Evolutionary conservation across 2,113 vertebrate species (phyloP), one percentile per base, ranked within the genome.

Genomic region (Caloenas nicobarica): DNA sequence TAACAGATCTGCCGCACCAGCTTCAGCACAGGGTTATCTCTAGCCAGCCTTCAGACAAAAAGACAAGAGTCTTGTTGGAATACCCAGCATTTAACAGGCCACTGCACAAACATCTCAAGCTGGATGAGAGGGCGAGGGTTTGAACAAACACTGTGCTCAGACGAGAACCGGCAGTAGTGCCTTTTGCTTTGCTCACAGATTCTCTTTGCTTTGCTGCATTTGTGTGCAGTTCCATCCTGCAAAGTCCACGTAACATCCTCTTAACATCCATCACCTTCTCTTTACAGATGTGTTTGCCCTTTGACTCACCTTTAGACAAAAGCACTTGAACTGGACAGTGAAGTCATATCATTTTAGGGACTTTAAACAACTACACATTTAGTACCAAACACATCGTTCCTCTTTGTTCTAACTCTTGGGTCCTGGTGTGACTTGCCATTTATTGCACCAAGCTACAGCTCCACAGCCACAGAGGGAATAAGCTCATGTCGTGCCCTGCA

Each of bases 141-240:
- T 44, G 53, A 72, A 22, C 42, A 88, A 80, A 66, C 24, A 19
- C 6, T 60, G 38, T 65, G 21, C 70, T 65, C 23, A 70, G 73
- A 83, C 40, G 28, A 34, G 65, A 72, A 29, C 13, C 0, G 0
- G 21, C 5, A 1, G 33, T 13, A 50, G 62, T 2, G 1, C 38
- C 36, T 78, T 73, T 16, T 31, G 29, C 60, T 86, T 58, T 34
- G 19, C 13, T 48, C 2, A 1, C 54, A 16, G 26, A 28, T 78
- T 77, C 19, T 17, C 26, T 44, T 70, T 46, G 31, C 77, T 51
- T 23, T 46, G 40, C 77, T 48, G 13, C 7, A 36, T 3, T 54
- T n/a, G 4, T 9, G 46, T 28, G 77, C 28, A 46, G 54, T 25
- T 81, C 60, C 31, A 53, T 26, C 87, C 90, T 81, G 68, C 64